Evolutionary conservation across 2,888 invertebrate genomes (phyloP).

Genomic region (Thalpophila matura): DNA sequence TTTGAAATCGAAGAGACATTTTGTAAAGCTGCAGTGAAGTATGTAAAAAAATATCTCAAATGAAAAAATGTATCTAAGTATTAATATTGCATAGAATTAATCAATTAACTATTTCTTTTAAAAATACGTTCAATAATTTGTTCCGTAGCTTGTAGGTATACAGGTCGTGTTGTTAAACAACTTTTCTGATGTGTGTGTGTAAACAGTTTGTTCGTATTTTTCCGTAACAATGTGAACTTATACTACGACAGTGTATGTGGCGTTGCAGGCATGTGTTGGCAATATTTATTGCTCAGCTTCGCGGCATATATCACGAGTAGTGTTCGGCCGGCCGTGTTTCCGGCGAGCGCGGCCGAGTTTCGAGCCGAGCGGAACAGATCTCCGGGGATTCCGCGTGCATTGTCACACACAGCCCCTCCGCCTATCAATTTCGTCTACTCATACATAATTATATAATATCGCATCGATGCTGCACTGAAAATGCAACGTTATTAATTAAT

Average conservation of each 20-base stretch:
- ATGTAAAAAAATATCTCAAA: too few relatives aligned
- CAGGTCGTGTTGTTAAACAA: conserved; percentile 33
- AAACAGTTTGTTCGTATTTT: conserved; percentile 33
- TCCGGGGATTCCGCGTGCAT: conserved; percentile 75
- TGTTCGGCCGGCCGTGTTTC: conserved; percentile 72
- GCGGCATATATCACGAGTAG: conserved; percentile 55
- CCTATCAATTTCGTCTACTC: conserved; percentile 59
- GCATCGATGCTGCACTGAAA: conserved; percentile 34
- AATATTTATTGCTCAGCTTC: conserved; percentile 58
- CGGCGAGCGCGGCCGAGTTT: conserved; percentile 80
- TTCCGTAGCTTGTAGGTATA: not conserved
- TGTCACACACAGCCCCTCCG: conserved; percentile 68
- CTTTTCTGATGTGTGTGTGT: conserved; percentile 36
- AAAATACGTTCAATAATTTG: conserved; percentile 27
- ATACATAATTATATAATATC: conserved; percentile 37
- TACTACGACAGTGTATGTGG: conserved; percentile 27
- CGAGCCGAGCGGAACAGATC: conserved; percentile 77
- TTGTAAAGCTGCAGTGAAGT: conserved; percentile 4
- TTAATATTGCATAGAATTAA: too few relatives aligned
- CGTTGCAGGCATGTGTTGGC: conserved; percentile 49
- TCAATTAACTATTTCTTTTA: conserved; percentile 8
- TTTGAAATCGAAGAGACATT: conserved; percentile 32
- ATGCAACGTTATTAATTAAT: conserved; percentile 52
- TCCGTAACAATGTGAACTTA: conserved; percentile 40
- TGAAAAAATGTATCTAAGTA: too few relatives aligned